Evolutionary conservation across 2,888 invertebrate species (phyloP).

Genomic region (Sialis lutaria): DNA sequence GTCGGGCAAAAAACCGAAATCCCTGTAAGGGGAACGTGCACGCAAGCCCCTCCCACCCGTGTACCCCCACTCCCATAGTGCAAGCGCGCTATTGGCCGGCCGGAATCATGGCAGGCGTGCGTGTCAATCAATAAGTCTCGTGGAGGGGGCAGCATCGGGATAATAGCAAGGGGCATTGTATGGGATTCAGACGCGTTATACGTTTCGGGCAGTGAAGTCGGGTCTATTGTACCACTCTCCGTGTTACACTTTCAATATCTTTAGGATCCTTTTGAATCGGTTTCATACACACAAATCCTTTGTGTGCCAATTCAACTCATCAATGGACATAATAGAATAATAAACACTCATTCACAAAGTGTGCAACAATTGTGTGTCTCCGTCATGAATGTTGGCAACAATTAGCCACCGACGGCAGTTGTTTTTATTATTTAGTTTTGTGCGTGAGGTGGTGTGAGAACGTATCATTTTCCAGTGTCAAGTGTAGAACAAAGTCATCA

Average conservation of each 20-base stretch:
- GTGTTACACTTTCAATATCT: no score
- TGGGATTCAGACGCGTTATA: background rate
- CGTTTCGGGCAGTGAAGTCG: background rate
- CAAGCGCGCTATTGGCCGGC: constrained; percentile 18
- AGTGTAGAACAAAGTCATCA: constrained; percentile 31
- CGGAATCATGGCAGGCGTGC: constrained; percentile 22
- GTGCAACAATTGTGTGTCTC: no score
- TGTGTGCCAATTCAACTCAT: no score
- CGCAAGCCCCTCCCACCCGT: background rate
- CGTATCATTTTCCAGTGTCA: constrained; percentile 4
- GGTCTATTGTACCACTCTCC: background rate
- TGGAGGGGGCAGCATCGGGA: constrained; percentile 13
- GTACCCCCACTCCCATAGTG: constrained; percentile 10
- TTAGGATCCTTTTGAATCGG: no score
- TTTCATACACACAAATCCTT: no score
- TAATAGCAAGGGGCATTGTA: background rate
- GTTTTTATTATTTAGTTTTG: no score
- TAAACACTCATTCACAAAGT: no score
- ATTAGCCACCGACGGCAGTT: no score
- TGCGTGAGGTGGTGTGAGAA: no score
- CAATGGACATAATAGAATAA: no score
- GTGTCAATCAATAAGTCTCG: constrained; percentile 20
- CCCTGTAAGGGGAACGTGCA: background rate
- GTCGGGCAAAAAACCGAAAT: background rate
- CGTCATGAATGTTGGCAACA: no score